These are phyloP conservation scores for Clivina fossor DNA, from an alignment of 2,888 invertebrate species.

Conservation along the genomic window DNA sequence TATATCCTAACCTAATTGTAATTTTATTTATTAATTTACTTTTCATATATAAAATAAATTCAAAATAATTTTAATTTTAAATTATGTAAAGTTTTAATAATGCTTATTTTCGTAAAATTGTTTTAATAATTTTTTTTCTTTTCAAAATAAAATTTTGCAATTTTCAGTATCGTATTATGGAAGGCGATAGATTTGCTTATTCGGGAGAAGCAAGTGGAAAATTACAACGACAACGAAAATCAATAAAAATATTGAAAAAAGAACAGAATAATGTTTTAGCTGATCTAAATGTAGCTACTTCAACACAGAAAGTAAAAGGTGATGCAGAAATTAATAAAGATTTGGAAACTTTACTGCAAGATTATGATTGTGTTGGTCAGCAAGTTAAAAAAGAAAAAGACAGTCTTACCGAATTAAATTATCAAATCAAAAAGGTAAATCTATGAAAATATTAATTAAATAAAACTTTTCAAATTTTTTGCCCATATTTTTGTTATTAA, in stretches of 20 bases:
- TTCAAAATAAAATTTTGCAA: background rate
- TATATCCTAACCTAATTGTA: too few species aligned
- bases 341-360: slow-evolving; percentile 58
- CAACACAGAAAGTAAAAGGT: slow-evolving; percentile 59
- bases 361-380: slow-evolving; percentile 56
- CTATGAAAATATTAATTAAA: slow-evolving; percentile 24
- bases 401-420: slow-evolving; percentile 55
- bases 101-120: too few species aligned
- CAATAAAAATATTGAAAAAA: slow-evolving; percentile 61
- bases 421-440: slow-evolving; percentile 52
- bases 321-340: slow-evolving; percentile 58
- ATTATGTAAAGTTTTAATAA: too few species aligned
- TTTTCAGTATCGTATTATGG: slow-evolving; percentile 74
- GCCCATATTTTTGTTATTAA: too few species aligned
- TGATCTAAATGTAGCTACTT: slow-evolving; percentile 63
- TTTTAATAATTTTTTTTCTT: too few species aligned
- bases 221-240: slow-evolving; percentile 64
- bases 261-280: slow-evolving; percentile 66
- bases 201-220: slow-evolving; percentile 69
- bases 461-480: background rate
- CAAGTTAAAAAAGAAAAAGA: slow-evolving; percentile 49
- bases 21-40: too few species aligned
- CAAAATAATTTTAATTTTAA: too few species aligned
- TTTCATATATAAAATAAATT: too few species aligned
- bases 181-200: slow-evolving; percentile 73